Evolutionary conservation across 2,888 invertebrate genomes (phyloP).

Genomic region (Amblyjoppa fuscipennis): DNA sequence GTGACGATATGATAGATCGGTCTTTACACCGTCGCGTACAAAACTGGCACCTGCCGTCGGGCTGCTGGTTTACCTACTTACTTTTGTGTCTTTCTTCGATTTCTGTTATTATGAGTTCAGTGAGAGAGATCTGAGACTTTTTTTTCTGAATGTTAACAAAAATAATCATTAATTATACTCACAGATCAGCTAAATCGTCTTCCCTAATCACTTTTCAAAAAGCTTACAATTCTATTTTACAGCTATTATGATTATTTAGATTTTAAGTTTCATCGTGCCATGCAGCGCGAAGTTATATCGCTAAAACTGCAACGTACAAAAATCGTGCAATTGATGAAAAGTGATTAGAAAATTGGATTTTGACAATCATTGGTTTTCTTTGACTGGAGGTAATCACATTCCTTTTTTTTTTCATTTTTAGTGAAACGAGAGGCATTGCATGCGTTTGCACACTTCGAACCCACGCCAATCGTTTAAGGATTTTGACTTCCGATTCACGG

Average conservation of each 20-base stretch:
- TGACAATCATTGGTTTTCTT: background rate
- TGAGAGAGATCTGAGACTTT: conserved; percentile 52
- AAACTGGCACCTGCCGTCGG: conserved; percentile 66
- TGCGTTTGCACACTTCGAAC: background rate
- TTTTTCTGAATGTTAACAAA: conserved; percentile 2
- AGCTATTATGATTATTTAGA: background rate
- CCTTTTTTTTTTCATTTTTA: background rate
- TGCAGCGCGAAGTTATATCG: background rate
- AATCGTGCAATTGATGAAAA: conserved; percentile 3
- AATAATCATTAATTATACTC: background rate
- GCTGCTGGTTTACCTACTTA: conserved; percentile 52
- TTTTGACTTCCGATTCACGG: conserved; percentile 4
- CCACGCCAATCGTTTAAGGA: background rate
- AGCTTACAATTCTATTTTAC: background rate
- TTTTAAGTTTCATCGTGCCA: background rate
- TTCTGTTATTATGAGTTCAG: conserved; percentile 16
- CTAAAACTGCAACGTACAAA: background rate
- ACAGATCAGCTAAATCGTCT: background rate
- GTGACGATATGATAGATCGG: conserved; percentile 80
- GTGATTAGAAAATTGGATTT: conserved; percentile 8
- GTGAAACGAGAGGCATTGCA: background rate
- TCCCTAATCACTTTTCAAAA: background rate
- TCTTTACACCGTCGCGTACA: conserved; percentile 70
- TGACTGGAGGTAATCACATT: conserved; percentile 13
- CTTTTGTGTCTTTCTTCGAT: conserved; percentile 47